Evolutionary conservation across 2,113 vertebrate genomes (phyloP), one percentile per base, ranked within the genome.

Genomic region (Cichladusa arquata): DNA sequence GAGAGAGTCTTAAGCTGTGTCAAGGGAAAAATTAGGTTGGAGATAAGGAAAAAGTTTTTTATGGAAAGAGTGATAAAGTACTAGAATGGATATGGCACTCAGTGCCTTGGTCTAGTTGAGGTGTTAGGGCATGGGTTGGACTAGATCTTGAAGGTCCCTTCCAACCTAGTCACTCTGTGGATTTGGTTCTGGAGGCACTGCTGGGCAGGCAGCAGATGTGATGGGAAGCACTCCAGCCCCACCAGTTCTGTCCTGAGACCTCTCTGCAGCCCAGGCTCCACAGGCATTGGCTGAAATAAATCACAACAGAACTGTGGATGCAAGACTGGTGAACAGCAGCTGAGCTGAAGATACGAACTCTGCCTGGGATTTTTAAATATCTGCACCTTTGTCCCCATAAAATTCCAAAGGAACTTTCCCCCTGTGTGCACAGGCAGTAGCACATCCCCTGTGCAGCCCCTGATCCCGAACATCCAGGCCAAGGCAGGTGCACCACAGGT

Each of bases 371-470:
- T 61, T 57, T 80, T 29, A 18, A 5, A 4, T 7, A 58, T 4
- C 22, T 58, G 54, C 38, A 36, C 45, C 38, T 85, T 1, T 80
- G 23, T 18, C 71, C 34, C 18, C n/a, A 38, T 3, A 24, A 72
- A 58, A 48, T 12, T 54, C 29, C 38, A 24, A 54, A 62, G 42
- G 29, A 78, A 15, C 11, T 33, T 19, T 1, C 31, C 5, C 6
- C 8, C 4, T 36, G 34, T 24, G 31, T 16, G 28, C 28, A 61
- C 38, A 76, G 57, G 31, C 28, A 33, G 40, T 66, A 45, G 29
- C 6, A 2, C 2, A 11, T n/a, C 24, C 20, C 19, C 17, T 1
- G 2, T 5, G 29, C 34, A 92, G 33, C n/a, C 6, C 29, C 5
- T 19, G 5, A 8, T 69, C 38, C 48, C 16, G 22, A 58, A 56